Base-by-base conservation (phyloP, 2,888 invertebrate genomes). In the Falcaria lacertinaria region DNA sequence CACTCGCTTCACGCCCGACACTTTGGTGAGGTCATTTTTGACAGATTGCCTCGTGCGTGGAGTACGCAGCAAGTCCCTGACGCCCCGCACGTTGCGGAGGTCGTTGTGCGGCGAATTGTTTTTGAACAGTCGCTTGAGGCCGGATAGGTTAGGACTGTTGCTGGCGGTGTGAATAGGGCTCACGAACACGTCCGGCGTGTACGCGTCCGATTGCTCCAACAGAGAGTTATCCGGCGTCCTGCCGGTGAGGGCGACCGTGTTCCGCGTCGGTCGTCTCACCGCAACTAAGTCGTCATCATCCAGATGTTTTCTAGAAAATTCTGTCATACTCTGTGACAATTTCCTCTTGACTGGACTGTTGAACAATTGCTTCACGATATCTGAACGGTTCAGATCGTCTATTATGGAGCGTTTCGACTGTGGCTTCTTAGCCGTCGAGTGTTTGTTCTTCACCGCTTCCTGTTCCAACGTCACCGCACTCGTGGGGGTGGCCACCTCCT, bases 341-440 rank as follows among this genome's bases (percentile, higher is more conserved):
- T 89, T 89, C 42, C 89, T 66, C 42, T 88, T 89, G 0, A 89
- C 89, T 0, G 89, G 89, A 47, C 88, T 89, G 50, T 75, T 83
- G 60, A 90, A 90, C 34, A 90, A 57, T 40, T 86, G 77, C 50
- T 88, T 86, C 1, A 84, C 80, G 8, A 87, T 71, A 40, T 83
- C 83, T 0, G 87, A 88, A 14, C 78, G 78, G 52, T 86, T 70
- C 7, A 90, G 56, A 25, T 83, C 69, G 55, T 89, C 89, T 37
- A 89, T 89, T 2, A 90, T 74, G 1, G 83, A 77, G 4, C 88
- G 81, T 34, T 83, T 86, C 7, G 89, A 89, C 47, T 64, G 73
- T n/a, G 89, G 80, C 44, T 89, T 89, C 55, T 89, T 90, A 0
- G 90, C 89, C 0, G 89, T 85, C 0, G 90, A 79, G 45, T 88